Conservation (phyloP, 2,888 invertebrate genomes). For the Drymonia ruficornis region DNA sequence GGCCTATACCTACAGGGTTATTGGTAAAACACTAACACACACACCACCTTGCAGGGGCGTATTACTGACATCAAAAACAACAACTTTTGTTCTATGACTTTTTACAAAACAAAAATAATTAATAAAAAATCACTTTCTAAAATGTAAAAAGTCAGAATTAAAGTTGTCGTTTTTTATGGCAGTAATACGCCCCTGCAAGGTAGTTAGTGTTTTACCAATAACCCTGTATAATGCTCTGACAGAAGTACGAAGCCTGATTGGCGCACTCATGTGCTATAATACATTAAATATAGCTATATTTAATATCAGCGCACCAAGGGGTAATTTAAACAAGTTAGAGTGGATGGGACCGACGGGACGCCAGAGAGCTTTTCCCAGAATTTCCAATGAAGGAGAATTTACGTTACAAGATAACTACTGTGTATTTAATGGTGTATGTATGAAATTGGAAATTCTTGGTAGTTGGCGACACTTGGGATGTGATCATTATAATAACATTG, state of each 20-base stretch:
- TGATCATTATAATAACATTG: neutral
- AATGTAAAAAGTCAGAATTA: no score
- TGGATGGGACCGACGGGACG: slow-evolving; percentile 5
- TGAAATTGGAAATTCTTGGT: slow-evolving; percentile 1
- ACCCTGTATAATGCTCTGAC: no score
- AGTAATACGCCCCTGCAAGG: no score
- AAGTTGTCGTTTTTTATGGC: no score
- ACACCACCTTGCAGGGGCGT: no score
- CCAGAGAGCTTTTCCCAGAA: slow-evolving; percentile 6
- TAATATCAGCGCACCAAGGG: slow-evolving; percentile 3
- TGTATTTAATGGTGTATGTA: neutral
- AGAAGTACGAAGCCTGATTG: neutral
- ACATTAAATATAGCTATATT: neutral
- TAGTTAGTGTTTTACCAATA: no score
- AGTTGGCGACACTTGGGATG: neutral
- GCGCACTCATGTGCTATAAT: neutral
- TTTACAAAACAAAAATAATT: no score
- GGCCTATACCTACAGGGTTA: no score
- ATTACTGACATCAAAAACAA: no score
- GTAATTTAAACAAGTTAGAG: slow-evolving; percentile 8
- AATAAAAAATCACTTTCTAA: no score
- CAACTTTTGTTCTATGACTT: no score
- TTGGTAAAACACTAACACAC: no score
- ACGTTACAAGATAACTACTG: neutral
- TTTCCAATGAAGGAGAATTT: neutral